Conservation (phyloP, 2,797 vertebrate species). For the Galago senegalensis region DNA sequence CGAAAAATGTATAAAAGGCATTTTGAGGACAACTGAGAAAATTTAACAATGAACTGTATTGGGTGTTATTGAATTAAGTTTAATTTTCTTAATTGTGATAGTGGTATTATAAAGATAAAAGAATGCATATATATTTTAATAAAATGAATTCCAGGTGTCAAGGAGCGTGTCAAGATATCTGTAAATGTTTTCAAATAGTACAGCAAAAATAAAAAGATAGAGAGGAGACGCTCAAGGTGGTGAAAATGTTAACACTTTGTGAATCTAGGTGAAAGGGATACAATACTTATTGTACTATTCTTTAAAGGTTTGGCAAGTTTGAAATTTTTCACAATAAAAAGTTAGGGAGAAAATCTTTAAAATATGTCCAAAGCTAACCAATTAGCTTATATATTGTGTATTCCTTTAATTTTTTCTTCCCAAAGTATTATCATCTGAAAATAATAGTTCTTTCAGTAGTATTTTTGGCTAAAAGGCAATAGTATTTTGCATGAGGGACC, state of each 20-base stretch:
- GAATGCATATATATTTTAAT: not conserved
- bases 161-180: slow-evolving; percentile 32
- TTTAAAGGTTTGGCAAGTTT: slow-evolving; percentile 20
- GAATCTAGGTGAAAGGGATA: slow-evolving; percentile 20
- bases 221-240: not conserved
- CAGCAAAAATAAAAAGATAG: slow-evolving; percentile 55
- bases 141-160: slow-evolving; percentile 57
- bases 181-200: slow-evolving; percentile 51
- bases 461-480: not conserved
- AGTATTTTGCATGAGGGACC: not conserved
- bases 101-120: slow-evolving; percentile 41
- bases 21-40: slow-evolving; percentile 45
- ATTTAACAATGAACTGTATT: not conserved
- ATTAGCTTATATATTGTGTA: slow-evolving; percentile 36
- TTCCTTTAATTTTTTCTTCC: slow-evolving; percentile 35
- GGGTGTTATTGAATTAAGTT: slow-evolving; percentile 31
- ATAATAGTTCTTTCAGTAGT: slow-evolving; percentile 30
- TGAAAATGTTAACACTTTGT: slow-evolving; percentile 29
- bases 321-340: slow-evolving; percentile 38
- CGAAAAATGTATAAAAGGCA: not conserved
- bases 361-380: not conserved
- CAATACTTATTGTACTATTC: slow-evolving; percentile 47
- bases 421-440: slow-evolving; percentile 42
- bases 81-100: slow-evolving; percentile 56
- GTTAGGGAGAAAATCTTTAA: not conserved